phyloP scores from a whole-genome alignment of 2,888 invertebrate species.

The Macrophya annulata region DNA sequence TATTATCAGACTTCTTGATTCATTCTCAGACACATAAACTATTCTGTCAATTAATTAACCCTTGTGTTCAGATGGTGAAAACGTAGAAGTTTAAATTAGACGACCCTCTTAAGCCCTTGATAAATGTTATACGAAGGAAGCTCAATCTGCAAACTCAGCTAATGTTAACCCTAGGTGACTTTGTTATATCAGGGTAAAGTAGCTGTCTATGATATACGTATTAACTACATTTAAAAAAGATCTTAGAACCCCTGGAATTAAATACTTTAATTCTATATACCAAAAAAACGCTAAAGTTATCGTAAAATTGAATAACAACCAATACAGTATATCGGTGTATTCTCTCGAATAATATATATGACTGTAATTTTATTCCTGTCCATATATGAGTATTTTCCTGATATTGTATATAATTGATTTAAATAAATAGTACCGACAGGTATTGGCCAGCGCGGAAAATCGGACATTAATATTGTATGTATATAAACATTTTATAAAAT shows the following conservation, averaged over 20 bases:
- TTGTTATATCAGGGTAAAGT: conserved; percentile 2
- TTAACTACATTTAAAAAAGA: background rate
- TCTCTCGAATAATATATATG: background rate
- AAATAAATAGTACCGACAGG: background rate
- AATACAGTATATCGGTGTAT: background rate
- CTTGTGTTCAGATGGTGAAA: conserved; percentile 9
- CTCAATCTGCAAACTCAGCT: conserved; percentile 6
- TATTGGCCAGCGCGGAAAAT: background rate
- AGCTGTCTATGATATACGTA: background rate
- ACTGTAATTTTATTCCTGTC: background rate
- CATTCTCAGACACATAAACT: background rate
- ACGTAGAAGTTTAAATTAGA: background rate
- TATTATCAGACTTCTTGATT: background rate
- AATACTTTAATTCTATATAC: background rate
- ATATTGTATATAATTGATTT: background rate
- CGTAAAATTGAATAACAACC: background rate
- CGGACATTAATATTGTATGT: background rate
- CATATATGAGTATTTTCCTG: background rate
- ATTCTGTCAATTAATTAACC: conserved; percentile 20
- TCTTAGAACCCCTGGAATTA: background rate
- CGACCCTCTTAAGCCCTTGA: background rate
- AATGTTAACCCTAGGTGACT: conserved; percentile 3
- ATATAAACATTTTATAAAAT: background rate
- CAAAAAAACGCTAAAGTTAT: background rate
- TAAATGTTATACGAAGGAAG: background rate